Percentiles rank a stretch among this genome's conserved stretches.
phyloP scores from a whole-genome alignment of 2,797 vertebrate species.

The Danio kyathit region DNA sequence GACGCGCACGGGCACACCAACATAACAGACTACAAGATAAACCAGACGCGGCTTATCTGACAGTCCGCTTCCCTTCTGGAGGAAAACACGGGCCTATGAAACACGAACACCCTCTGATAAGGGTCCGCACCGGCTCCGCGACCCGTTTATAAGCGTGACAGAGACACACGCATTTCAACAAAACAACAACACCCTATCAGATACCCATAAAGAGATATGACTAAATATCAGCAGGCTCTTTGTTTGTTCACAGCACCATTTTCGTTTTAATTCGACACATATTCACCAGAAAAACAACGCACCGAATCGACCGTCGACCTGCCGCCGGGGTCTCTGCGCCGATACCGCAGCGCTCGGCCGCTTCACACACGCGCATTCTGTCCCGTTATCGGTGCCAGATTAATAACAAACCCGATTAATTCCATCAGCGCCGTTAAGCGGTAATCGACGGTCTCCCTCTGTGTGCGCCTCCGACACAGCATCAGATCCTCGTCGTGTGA shows the following conservation, averaged over 20 bases:
- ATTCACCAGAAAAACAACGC: constrained; percentile 31
- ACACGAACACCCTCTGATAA: background rate
- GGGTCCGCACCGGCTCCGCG: constrained; percentile 8
- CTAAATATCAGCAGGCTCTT: background rate
- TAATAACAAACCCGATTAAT: background rate
- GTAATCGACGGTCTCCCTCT: background rate
- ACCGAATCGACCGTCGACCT: constrained; percentile 2
- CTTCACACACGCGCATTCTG: constrained; percentile 40
- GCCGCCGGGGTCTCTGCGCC: constrained; percentile 17
- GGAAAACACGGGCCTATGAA: background rate
- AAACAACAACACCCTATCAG: background rate
- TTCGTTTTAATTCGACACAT: background rate
- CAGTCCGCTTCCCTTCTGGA: background rate
- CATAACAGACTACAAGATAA: constrained; percentile 11
- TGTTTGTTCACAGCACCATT: constrained; percentile 7
- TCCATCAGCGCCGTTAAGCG: constrained; percentile 5
- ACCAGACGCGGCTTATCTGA: background rate
- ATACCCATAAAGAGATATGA: background rate
- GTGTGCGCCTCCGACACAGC: constrained; percentile 12
- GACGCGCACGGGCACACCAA: background rate
- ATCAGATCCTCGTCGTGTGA: background rate
- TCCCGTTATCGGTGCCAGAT: background rate
- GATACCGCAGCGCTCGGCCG: constrained; percentile 40
- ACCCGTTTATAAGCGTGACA: background rate
- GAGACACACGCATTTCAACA: constrained; percentile 2